A percentile compares a stretch with the other conserved stretches of the same genome.
phyloP scores from a whole-genome alignment of 1,140 invertebrate species.

The Steinernema khuongi region DNA sequence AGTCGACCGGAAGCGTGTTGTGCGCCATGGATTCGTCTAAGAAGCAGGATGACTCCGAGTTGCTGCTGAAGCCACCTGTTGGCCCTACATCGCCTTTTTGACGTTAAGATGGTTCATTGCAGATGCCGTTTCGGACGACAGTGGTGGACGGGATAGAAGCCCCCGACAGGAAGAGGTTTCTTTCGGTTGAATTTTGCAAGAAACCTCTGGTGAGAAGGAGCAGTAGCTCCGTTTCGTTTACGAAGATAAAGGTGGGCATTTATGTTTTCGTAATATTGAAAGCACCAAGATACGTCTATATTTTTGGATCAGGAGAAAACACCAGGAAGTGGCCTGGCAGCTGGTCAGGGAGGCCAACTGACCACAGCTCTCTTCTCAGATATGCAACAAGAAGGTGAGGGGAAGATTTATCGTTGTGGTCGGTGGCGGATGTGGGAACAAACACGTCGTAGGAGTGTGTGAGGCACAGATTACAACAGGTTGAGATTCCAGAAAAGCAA shows the following conservation, averaged over 20 bases:
- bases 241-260: neutral
- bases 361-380: too few relatives aligned
- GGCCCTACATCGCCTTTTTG: neutral
- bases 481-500: too few relatives aligned
- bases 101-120: neutral
- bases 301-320: too few relatives aligned
- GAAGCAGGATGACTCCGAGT: neutral
- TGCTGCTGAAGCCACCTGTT: conserved; percentile 4
- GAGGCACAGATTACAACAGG: too few relatives aligned
- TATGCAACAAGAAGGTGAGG: too few relatives aligned
- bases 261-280: neutral
- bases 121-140: neutral
- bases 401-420: too few relatives aligned
- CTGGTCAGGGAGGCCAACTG: too few relatives aligned
- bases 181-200: neutral
- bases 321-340: too few relatives aligned
- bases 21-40: neutral
- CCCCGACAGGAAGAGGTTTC: neutral
- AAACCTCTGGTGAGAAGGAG: neutral
- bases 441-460: too few relatives aligned
- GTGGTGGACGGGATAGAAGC: neutral
- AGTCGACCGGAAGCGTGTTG: neutral
- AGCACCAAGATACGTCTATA: neutral
- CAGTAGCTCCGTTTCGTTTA: neutral
- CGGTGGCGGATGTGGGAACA: too few relatives aligned